Percentiles rank a stretch among this genome's conserved stretches.
Evolutionary conservation across 2,888 invertebrate genomes (phyloP).

Genomic region (Noctua janthe): DNA sequence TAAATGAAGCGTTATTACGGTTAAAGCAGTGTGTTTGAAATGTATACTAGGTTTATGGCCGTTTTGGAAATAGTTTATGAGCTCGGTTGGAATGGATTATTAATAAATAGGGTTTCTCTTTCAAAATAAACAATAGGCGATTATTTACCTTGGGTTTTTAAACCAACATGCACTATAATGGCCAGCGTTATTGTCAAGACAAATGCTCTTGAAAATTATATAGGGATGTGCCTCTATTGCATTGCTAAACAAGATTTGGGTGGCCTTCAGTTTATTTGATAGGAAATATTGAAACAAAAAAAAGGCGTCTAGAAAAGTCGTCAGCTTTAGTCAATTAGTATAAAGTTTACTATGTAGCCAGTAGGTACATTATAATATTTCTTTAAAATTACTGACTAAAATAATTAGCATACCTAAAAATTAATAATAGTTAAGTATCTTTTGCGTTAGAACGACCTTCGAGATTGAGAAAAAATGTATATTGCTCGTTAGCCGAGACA

Average conservation of each 20-base stretch:
- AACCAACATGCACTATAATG: neutral
- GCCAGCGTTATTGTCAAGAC: neutral
- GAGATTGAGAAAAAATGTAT: conserved; percentile 41
- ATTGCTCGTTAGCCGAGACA: conserved; percentile 50
- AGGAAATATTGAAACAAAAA: neutral
- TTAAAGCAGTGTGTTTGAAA: conserved; percentile 5
- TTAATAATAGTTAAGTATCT: conserved; percentile 19
- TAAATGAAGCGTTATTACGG: conserved; percentile 39
- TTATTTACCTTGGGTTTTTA: neutral
- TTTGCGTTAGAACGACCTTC: conserved; percentile 42
- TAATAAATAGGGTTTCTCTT: conserved; percentile 8
- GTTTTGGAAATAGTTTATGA: conserved; percentile 40
- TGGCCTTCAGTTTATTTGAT: neutral
- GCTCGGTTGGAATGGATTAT: conserved; percentile 10
- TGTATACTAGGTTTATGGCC: conserved; percentile 36
- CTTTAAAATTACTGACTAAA: neutral
- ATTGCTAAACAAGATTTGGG: neutral
- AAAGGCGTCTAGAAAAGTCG: neutral
- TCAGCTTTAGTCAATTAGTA: neutral
- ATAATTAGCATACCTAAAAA: conserved; percentile 23
- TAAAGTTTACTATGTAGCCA: neutral
- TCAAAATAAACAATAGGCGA: conserved; percentile 15
- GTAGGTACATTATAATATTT: neutral
- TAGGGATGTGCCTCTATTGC: neutral
- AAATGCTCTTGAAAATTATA: neutral